Evolutionary conservation across 2,888 invertebrate species (phyloP).

Genomic region (Coleophora deauratella): DNA sequence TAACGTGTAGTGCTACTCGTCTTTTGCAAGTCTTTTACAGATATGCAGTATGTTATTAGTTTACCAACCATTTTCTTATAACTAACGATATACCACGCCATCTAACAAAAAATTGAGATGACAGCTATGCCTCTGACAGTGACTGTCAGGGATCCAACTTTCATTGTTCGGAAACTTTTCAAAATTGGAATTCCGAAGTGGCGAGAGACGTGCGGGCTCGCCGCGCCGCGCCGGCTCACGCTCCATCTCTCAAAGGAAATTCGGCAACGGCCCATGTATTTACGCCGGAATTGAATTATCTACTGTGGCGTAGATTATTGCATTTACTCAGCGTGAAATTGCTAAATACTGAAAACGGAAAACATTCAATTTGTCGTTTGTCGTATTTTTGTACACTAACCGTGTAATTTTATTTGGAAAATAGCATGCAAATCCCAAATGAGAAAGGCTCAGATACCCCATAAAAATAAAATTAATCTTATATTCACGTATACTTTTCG

Average conservation of each 20-base stretch:
- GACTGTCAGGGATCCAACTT: conserved; percentile 63
- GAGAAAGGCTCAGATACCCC: neutral
- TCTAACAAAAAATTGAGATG: too few species aligned
- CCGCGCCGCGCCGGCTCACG: conserved; percentile 51
- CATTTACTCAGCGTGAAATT: conserved; percentile 62
- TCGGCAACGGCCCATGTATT: conserved; percentile 63
- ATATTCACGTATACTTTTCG: too few species aligned
- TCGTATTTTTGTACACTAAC: conserved; percentile 6
- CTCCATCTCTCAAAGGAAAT: conserved; percentile 70
- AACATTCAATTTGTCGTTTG: conserved; percentile 27
- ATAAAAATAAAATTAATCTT: neutral
- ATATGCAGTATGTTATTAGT: too few species aligned
- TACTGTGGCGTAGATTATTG: conserved; percentile 59
- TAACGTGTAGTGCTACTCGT: too few species aligned
- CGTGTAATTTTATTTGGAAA: conserved; percentile 1
- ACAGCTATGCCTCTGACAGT: conserved; percentile 60
- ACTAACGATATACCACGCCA: too few species aligned
- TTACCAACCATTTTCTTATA: too few species aligned
- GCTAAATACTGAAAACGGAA: conserved; percentile 41
- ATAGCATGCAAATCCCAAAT: neutral
- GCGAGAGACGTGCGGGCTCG: conserved; percentile 63
- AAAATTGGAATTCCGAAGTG: conserved; percentile 74
- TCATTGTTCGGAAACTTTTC: conserved; percentile 65
- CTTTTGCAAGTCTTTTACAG: too few species aligned
- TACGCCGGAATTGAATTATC: conserved; percentile 65